Conservation (phyloP, 2,113 vertebrate species). For the Lichenostomus cassidix region DNA sequence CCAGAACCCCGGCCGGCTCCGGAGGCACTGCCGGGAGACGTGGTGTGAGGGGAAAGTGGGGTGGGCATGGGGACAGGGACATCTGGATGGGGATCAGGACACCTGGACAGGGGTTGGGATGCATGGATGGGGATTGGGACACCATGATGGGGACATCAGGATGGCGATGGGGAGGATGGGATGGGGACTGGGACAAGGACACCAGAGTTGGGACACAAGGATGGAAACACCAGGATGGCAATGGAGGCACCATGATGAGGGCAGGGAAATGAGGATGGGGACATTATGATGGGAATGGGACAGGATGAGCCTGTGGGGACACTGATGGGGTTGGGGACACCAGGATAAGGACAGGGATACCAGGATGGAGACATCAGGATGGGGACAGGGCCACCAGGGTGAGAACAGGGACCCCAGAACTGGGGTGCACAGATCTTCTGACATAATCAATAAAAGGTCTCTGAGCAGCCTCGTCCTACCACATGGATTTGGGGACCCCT, state of each 20-base stretch:
- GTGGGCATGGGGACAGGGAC: not conserved
- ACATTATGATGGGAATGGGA: not conserved
- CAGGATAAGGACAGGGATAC: not conserved
- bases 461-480: not conserved
- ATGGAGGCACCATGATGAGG: not conserved
- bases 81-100: not conserved
- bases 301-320: not conserved
- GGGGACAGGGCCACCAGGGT: not conserved
- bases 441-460: not conserved
- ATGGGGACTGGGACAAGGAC: not conserved
- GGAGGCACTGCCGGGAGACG: constrained; percentile 52
- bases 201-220: not conserved
- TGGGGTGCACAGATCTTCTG: not conserved
- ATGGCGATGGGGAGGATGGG: not conserved
- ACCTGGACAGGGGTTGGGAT: not conserved
- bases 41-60: not conserved
- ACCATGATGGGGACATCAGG: not conserved
- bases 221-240: not conserved
- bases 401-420: rapidly evolving
- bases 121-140: not conserved
- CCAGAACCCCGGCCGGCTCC: constrained; percentile 60
- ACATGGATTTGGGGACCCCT: not conserved
- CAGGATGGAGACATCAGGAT: not conserved
- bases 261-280: not conserved
- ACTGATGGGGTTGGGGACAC: not conserved